Evolutionary conservation across 2,888 invertebrate genomes (phyloP).

Genomic region (Ornithoptera alexandrae): DNA sequence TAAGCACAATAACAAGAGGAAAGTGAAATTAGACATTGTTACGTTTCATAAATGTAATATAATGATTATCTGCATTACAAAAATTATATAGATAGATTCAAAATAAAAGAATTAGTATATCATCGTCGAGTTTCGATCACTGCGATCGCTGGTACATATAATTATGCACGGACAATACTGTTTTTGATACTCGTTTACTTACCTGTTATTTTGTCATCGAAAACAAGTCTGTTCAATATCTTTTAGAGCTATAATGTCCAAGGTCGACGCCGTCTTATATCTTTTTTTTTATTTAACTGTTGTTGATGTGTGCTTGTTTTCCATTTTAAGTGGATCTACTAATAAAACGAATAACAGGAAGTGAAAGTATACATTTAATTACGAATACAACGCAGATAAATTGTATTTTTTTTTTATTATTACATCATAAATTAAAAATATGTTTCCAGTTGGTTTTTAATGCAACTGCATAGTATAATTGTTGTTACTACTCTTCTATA

Average conservation of each 20-base stretch:
- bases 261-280: slow-evolving; percentile 20
- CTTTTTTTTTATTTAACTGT: slow-evolving; percentile 10
- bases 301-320: slow-evolving; percentile 17
- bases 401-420: slow-evolving; percentile 33
- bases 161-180: slow-evolving; percentile 30
- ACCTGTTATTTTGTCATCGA: slow-evolving; percentile 25
- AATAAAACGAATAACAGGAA: slow-evolving; percentile 24
- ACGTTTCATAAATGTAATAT: too few species aligned
- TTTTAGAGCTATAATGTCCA: slow-evolving; percentile 20
- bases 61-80: too few species aligned
- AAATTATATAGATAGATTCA: not conserved
- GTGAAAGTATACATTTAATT: slow-evolving; percentile 24
- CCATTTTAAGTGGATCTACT: slow-evolving; percentile 17
- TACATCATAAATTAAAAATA: not conserved
- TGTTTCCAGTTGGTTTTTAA: not conserved
- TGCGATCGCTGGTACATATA: slow-evolving; percentile 6
- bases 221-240: slow-evolving; percentile 24
- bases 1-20: not conserved
- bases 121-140: not conserved
- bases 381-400: slow-evolving; percentile 12
- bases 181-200: slow-evolving; percentile 19
- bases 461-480: not conserved
- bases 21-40: too few species aligned
- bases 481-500: not conserved
- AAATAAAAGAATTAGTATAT: not conserved